Percentiles rank a stretch among this genome's conserved stretches.
phyloP scores from a whole-genome alignment of 2,797 vertebrate species.

The Setipinna tenuifilis region DNA sequence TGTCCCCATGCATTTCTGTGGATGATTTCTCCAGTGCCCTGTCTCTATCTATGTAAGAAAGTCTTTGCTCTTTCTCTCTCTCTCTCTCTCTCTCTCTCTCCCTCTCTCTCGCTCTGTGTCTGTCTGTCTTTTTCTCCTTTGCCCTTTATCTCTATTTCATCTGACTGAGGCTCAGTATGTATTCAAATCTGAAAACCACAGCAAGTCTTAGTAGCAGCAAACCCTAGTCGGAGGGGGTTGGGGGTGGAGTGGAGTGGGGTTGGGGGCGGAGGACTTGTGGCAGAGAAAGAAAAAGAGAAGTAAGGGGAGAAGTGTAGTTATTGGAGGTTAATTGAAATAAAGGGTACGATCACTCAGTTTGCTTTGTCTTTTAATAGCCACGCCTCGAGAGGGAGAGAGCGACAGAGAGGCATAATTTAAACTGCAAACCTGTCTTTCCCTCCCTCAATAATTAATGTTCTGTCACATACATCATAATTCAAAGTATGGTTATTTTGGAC shows the following conservation, averaged over 20 bases:
- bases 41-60: too few relatives aligned
- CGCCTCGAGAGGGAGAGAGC: background rate
- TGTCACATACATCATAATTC: slow-evolving; percentile 14
- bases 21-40: too few relatives aligned
- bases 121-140: background rate
- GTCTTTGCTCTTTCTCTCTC: background rate
- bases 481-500: slow-evolving; percentile 24
- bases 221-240: background rate
- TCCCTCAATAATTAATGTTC: slow-evolving; percentile 12
- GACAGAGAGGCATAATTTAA: background rate
- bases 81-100: background rate
- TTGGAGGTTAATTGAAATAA: slow-evolving; percentile 24
- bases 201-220: background rate
- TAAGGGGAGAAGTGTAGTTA: background rate
- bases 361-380: background rate
- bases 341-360: background rate
- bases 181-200: background rate
- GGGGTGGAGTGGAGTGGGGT: too few relatives aligned
- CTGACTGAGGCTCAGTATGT: background rate
- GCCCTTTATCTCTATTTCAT: too few relatives aligned
- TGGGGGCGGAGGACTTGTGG: too few relatives aligned
- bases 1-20: too few relatives aligned
- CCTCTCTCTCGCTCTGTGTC: background rate
- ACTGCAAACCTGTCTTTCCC: background rate
- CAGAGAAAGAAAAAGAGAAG: background rate